phyloP scores from a whole-genome alignment of 1,140 invertebrate species.

The Magallana ariakensis region DNA sequence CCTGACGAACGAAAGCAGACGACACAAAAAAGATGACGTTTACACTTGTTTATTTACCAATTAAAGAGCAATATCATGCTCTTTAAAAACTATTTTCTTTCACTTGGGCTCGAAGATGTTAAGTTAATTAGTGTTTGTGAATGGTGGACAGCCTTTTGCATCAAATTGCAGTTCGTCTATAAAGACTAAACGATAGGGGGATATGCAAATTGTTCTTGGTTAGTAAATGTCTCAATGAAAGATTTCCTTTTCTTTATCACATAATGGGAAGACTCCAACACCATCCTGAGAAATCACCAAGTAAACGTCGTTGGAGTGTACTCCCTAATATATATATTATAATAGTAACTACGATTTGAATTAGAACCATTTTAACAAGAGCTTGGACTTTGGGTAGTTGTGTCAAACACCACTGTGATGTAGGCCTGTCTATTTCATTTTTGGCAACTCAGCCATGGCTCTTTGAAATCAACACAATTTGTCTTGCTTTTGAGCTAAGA shows the following conservation, averaged over 20 bases:
- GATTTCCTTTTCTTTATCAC: neutral
- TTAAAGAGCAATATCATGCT: constrained; percentile 6
- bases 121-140: constrained; percentile 9
- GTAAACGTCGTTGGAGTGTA: too few species aligned
- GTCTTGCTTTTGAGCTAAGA: too few species aligned
- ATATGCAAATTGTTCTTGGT: neutral
- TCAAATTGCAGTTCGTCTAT: neutral
- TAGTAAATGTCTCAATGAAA: neutral
- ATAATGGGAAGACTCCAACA: too few species aligned
- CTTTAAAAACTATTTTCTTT: neutral
- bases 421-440: too few species aligned
- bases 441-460: too few species aligned
- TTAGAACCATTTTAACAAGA: too few species aligned
- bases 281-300: too few species aligned
- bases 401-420: too few species aligned
- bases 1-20: neutral
- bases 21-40: constrained; percentile 35
- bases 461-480: too few species aligned
- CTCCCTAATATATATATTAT: too few species aligned
- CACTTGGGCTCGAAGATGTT: neutral
- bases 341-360: too few species aligned
- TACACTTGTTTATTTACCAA: constrained; percentile 12
- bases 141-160: neutral
- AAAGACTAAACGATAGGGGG: neutral
- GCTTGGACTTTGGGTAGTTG: too few species aligned